Evolutionary conservation across 2,113 vertebrate species (phyloP), one percentile per base, ranked within the genome.

Genomic region (Clarias macrocephalus): DNA sequence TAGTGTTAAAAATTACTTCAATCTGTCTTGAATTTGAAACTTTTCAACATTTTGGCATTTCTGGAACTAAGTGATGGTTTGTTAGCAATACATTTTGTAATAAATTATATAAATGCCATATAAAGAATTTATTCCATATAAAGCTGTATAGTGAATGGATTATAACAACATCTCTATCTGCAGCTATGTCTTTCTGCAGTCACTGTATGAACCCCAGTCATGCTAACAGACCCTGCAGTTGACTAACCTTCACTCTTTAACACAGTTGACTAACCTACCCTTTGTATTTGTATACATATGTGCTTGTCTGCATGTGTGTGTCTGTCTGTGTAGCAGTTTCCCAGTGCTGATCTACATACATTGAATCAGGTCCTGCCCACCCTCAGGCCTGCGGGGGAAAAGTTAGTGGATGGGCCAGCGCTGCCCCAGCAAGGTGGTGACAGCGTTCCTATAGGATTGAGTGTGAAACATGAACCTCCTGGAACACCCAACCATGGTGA

Each of bases 321-420:
- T 33, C 12, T 9, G 60, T 89, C 84, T 73, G 13, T 10, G 73
- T 84, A 86, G 85, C 89, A 95, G 94, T 94, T 93, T 83, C 92
- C 91, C 8, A 94, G 94, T 94, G 94, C 95, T 10, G 97, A 98
- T 89, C 92, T 95, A 88, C 96, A 97, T 84, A 94, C 97, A 90
- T 93, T 97, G 86, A 94, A 93, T 91, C 96, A 97, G 93, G 93
- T 97, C 88, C 92, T 97, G 84, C 96, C 97, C n/a, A 93, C 95
- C 0, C 92, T 96, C 91, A 96, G 96, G 93, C 93, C 94, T 0
- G 90, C 92, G 19, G 96, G 94, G 87, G 95, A 92, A 21, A 95
- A 94, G 84, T 60, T 95, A 88, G 85, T 95, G 7, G 91, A 93
- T 82, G 90, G 84, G 72, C 0, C 93, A 90, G 85, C 91, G 90